Base-by-base conservation (phyloP, 1,140 invertebrate genomes). In the Halyomorpha halys region DNA sequence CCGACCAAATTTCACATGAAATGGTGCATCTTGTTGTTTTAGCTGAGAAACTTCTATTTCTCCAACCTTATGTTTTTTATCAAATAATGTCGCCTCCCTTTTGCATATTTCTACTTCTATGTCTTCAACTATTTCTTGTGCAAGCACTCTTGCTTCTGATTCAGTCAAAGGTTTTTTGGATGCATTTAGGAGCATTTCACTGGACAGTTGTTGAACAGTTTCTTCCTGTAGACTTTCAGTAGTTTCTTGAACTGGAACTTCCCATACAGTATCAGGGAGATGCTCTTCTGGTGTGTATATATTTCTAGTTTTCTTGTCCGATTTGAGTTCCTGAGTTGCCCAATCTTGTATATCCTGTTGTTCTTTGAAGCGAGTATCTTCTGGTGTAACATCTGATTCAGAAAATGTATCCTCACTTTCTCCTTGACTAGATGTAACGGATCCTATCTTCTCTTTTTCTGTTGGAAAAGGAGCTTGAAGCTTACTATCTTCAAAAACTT, bases 201-300 rank as follows among this genome's bases (percentile, higher is more conserved):
- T 39, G 16, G 30, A 16, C 9, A 60, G 16, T 18, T 39, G 25
- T 23, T 60, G 16, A 19, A 60, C 67, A 25, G 65, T 61, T 68
- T 74, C 72, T 63, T 68, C 66, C 13, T 66, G 66, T 27, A 65
- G 30, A 18, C 67, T 61, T 62, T 73, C 71, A 60, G 67, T 47
- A 19, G 76, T 73, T 70, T 80, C 78, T 73, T 82, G 78, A 16
- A 83, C 71, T 25, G 82, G 78, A 30, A 83, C 79, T 76, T 84
- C 83, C 80, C 83, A 83, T 59, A 84, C 74, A 64, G 80, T 80
- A 67, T 82, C 79, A 69, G 80, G 76, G 65, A 82, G 74, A 67
- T 80, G 76, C 72, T 82, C 76, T 72, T 81, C 76, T 23, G 80
- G 77, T 71, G 80, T 74, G 69, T 80, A 76, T 44, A 82, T 74